These are phyloP conservation scores for Polydesmus complanatus DNA, from an alignment of 2,888 invertebrate genomes.

Conservation along the genomic window DNA sequence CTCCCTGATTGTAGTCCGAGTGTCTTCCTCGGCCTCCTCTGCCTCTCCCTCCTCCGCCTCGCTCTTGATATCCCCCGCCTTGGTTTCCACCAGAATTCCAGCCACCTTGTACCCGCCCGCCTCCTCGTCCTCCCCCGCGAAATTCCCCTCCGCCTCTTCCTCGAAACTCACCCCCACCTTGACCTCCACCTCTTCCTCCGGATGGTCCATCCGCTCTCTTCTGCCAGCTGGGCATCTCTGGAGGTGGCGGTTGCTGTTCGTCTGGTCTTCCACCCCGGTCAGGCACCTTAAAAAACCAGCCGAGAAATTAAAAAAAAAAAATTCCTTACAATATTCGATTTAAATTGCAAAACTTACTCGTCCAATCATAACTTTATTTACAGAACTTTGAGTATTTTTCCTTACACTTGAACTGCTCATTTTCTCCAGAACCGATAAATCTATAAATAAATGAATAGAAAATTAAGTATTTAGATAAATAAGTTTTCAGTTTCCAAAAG, in stretches of 20 bases:
- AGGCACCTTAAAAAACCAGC: constrained; percentile 49
- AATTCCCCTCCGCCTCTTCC: constrained; percentile 24
- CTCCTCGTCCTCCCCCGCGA: constrained; percentile 24
- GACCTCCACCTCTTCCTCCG: constrained; percentile 24
- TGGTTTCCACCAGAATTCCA: constrained; percentile 28
- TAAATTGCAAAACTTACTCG: constrained; percentile 36
- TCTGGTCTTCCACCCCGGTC: constrained; percentile 86
- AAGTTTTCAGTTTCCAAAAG: no score
- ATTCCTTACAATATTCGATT: background rate
- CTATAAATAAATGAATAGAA: no score
- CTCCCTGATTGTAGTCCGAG: background rate
- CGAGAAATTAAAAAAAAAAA: background rate
- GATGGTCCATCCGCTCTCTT: constrained; percentile 36
- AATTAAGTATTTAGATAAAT: no score
- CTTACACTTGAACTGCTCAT: constrained; percentile 75
- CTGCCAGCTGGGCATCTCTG: constrained; percentile 94
- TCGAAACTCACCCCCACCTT: constrained; percentile 27
- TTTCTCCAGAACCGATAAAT: constrained; percentile 76
- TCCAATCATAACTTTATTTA: constrained; percentile 83
- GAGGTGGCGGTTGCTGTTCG: constrained; percentile 83
- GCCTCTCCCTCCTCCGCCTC: constrained; percentile 25
- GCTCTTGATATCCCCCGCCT: constrained; percentile 5
- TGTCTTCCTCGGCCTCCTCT: constrained; percentile 20
- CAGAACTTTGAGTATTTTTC: constrained; percentile 63
- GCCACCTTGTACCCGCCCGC: constrained; percentile 24